phyloP scores from a whole-genome alignment of 2,113 vertebrate species.

The Phalacrocorax pelagicus region DNA sequence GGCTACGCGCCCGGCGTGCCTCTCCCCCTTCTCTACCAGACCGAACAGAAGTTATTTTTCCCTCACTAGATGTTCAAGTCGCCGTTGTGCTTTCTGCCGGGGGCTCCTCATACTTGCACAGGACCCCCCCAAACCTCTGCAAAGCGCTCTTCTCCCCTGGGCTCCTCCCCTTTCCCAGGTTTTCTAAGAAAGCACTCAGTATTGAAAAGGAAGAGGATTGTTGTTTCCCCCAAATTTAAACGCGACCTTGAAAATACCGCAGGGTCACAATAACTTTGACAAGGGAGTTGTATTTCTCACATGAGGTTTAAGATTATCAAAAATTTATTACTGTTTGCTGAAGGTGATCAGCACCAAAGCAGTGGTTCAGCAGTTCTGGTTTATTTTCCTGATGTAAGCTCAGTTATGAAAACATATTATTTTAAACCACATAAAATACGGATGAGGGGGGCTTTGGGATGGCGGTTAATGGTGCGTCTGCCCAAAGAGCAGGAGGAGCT shows the following conservation, averaged over 20 bases:
- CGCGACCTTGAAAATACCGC: neutral
- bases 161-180: neutral
- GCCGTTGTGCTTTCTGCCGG: neutral
- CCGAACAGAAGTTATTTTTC: neutral
- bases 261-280: neutral
- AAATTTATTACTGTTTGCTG: neutral
- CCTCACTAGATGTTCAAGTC: neutral
- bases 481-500: fast-evolving
- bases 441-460: neutral
- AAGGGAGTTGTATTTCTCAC: neutral
- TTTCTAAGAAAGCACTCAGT: neutral
- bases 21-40: neutral
- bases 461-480: neutral
- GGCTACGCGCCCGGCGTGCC: fast-evolving
- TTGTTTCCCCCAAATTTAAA: neutral
- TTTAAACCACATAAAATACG: neutral
- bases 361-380: neutral
- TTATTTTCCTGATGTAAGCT: neutral
- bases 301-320: neutral
- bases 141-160: neutral
- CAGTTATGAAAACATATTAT: neutral
- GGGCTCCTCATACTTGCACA: neutral
- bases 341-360: neutral
- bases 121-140: neutral
- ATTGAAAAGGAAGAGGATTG: neutral